phyloP scores from a whole-genome alignment of 2,113 vertebrate genomes.

The Chroicocephalus ridibundus region DNA sequence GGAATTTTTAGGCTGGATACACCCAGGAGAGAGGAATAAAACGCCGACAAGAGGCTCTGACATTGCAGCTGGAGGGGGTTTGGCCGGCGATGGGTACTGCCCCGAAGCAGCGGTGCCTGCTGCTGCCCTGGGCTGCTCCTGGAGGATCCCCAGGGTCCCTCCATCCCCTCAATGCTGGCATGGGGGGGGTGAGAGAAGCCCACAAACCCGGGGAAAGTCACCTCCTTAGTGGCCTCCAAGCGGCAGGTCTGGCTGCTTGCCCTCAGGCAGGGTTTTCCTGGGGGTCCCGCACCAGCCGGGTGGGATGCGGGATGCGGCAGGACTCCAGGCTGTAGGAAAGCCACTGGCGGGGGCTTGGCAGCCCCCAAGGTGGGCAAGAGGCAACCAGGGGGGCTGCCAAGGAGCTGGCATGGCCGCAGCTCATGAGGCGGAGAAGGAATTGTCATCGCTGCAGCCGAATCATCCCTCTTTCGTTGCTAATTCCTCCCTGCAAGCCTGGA shows the following conservation, averaged over 20 bases:
- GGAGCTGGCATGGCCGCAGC: neutral
- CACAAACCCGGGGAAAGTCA: neutral
- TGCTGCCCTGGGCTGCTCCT: rapidly evolving
- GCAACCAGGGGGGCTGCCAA: neutral
- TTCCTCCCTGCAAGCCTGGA: neutral
- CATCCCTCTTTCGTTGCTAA: neutral
- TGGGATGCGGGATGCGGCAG: neutral
- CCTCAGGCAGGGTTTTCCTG: rapidly evolving
- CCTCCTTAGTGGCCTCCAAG: neutral
- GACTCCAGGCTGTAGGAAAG: neutral
- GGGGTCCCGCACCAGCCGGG: neutral
- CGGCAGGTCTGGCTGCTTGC: neutral
- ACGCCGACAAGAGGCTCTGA: neutral
- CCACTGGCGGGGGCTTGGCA: neutral
- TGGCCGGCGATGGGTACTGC: neutral
- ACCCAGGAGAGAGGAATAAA: neutral
- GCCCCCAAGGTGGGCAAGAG: rapidly evolving
- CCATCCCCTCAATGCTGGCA: rapidly evolving
- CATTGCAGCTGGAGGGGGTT: neutral
- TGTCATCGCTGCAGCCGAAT: neutral
- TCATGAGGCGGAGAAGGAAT: neutral
- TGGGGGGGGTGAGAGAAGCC: neutral
- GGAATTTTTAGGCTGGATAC: neutral
- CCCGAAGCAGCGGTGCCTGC: rapidly evolving
- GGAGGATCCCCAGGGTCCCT: rapidly evolving